Evolutionary conservation across 2,113 vertebrate genomes (phyloP).

Genomic region (Amia ocellicauda): DNA sequence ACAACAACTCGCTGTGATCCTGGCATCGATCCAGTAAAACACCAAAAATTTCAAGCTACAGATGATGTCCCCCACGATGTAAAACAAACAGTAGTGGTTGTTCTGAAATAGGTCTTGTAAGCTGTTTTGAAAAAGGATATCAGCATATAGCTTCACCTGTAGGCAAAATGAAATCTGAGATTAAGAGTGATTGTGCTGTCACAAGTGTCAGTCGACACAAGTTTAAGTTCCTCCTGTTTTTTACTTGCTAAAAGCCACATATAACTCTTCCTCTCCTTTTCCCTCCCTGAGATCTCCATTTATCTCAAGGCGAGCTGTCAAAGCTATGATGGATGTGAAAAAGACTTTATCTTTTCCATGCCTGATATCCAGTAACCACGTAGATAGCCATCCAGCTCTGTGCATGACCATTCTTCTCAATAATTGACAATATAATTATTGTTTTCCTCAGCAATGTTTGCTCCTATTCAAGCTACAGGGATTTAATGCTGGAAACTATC

Average conservation of each 20-base stretch:
- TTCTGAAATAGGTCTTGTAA: conserved; percentile 17
- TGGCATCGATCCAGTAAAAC: conserved; percentile 25
- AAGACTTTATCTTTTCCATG: conserved; percentile 41
- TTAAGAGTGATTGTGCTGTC: conserved; percentile 47
- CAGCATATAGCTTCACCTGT: conserved; percentile 39
- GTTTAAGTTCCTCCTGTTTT: conserved; percentile 44
- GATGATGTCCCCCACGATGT: conserved; percentile 12
- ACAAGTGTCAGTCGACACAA: conserved; percentile 37
- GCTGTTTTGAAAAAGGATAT: conserved; percentile 35
- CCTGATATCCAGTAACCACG: conserved; percentile 26
- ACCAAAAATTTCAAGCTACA: conserved; percentile 34
- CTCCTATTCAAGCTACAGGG: not conserved
- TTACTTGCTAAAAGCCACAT: conserved; percentile 44
- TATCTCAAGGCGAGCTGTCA: conserved; percentile 62
- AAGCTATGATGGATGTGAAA: conserved; percentile 53
- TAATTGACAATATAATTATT: conserved; percentile 22
- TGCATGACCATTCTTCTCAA: conserved; percentile 18
- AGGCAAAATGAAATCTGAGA: conserved; percentile 31
- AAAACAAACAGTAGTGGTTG: conserved; percentile 26
- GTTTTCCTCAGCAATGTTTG: not conserved
- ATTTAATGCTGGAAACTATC: not conserved
- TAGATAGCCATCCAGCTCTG: conserved; percentile 29
- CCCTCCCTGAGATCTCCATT: conserved; percentile 51
- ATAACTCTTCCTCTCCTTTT: conserved; percentile 39
- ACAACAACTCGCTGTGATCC: conserved; percentile 14